Conservation (phyloP, 2,888 invertebrate genomes). For the Clostera curtula region DNA sequence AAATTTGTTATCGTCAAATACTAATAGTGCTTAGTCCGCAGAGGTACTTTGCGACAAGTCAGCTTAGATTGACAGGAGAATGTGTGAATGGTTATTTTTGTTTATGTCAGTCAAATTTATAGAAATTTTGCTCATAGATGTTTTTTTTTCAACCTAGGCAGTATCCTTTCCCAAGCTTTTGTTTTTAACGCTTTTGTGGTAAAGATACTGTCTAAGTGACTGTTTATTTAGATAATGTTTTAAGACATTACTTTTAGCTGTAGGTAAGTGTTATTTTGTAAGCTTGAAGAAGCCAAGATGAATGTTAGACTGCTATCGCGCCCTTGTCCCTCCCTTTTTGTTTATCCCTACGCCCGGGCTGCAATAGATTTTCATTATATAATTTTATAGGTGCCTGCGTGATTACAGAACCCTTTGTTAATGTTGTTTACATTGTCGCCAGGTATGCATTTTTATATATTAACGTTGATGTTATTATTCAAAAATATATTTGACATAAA, state of each 20-base stretch:
- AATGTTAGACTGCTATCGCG: conserved; percentile 73
- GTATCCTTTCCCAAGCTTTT: conserved; percentile 50
- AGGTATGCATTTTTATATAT: conserved; percentile 69
- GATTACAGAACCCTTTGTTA: conserved; percentile 68
- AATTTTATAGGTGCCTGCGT: conserved; percentile 74
- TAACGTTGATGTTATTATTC: conserved; percentile 50
- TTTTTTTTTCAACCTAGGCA: conserved; percentile 62
- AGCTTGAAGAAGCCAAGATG: conserved; percentile 73
- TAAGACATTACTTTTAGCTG: conserved; percentile 59
- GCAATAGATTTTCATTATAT: conserved; percentile 66
- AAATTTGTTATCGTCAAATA: conserved; percentile 24
- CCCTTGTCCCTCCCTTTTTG: conserved; percentile 59
- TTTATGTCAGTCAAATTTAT: conserved; percentile 50
- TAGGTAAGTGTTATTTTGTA: conserved; percentile 74
- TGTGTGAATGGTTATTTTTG: conserved; percentile 41
- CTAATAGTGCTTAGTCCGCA: conserved; percentile 28
- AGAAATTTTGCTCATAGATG: conserved; percentile 67
- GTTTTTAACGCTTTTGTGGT: conserved; percentile 26
- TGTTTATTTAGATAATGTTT: conserved; percentile 57
- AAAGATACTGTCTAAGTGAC: conserved; percentile 62
- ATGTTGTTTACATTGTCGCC: conserved; percentile 76
- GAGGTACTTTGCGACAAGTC: conserved; percentile 62
- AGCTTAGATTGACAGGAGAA: conserved; percentile 41
- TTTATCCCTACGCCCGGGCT: conserved; percentile 66
- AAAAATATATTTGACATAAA: too few species aligned